A percentile compares a stretch with the other conserved stretches of the same genome.
Evolutionary conservation across 2,113 vertebrate species (phyloP).

Genomic region (Todiramphus saurophagus): DNA sequence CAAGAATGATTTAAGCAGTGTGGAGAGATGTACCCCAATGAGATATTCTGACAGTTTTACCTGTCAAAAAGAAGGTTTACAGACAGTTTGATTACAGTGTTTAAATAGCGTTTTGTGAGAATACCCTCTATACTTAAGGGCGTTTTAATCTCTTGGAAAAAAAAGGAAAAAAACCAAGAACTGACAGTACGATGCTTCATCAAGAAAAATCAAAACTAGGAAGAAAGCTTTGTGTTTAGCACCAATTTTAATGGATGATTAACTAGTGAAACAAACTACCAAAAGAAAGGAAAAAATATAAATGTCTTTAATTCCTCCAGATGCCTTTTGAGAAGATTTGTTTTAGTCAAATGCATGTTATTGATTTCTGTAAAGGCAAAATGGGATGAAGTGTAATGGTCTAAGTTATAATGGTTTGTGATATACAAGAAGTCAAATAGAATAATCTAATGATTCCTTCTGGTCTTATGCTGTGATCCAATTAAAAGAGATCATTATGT

Average conservation of each 20-base stretch:
- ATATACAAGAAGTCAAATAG: not conserved
- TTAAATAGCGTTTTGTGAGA: not conserved
- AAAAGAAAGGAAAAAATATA: not conserved
- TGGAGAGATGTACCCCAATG: not conserved
- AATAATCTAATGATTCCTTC: not conserved
- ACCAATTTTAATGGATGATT: not conserved
- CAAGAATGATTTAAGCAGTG: not conserved
- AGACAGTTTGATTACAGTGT: not conserved
- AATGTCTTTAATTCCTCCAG: not conserved
- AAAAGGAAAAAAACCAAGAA: not conserved
- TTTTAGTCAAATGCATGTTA: not conserved
- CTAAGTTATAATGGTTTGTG: not conserved
- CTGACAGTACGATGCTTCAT: not conserved
- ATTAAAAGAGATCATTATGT: constrained; percentile 21
- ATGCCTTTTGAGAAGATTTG: not conserved
- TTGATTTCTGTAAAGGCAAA: not conserved
- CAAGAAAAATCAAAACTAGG: not conserved
- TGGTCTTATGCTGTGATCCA: not conserved
- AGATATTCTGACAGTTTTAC: not conserved
- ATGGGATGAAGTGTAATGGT: not conserved
- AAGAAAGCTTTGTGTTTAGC: not conserved
- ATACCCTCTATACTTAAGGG: not conserved
- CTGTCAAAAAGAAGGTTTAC: not conserved
- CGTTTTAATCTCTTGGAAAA: not conserved
- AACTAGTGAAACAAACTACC: not conserved